Conservation (phyloP, 2,888 invertebrate species). For the Dasysyrphus albostriatus region DNA sequence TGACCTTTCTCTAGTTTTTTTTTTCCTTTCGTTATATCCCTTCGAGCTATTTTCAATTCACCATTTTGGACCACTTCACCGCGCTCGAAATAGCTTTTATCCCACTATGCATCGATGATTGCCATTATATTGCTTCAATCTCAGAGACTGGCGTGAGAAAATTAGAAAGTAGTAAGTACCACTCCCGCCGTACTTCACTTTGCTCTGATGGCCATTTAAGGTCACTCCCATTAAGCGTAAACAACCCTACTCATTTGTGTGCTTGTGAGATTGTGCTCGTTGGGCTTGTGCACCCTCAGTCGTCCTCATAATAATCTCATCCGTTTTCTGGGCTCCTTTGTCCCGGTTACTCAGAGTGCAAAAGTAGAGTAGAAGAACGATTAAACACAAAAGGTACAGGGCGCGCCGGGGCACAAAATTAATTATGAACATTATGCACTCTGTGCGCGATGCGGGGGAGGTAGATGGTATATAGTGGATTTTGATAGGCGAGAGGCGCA, state of each 20-base stretch:
- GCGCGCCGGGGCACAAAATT: slow-evolving; percentile 60
- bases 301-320: slow-evolving; percentile 67
- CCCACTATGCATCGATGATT: slow-evolving; percentile 59
- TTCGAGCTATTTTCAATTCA: slow-evolving; percentile 38
- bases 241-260: slow-evolving; percentile 58
- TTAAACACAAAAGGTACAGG: slow-evolving; percentile 65
- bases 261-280: slow-evolving; percentile 12
- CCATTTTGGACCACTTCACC: slow-evolving; percentile 32
- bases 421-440: slow-evolving; percentile 72
- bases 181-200: slow-evolving; percentile 53
- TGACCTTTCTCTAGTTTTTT: neutral
- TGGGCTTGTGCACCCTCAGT: slow-evolving; percentile 11
- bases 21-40: neutral
- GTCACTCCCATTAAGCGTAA: slow-evolving; percentile 64
- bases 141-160: slow-evolving; percentile 50
- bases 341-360: slow-evolving; percentile 35
- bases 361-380: slow-evolving; percentile 54
- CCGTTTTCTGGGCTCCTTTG: slow-evolving; percentile 51
- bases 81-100: slow-evolving; percentile 49
- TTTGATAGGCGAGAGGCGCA: neutral
- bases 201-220: slow-evolving; percentile 65
- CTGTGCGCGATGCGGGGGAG: neutral
- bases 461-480: neutral
- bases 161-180: slow-evolving; percentile 59
- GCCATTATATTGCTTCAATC: slow-evolving; percentile 58